Percentiles rank a stretch among this genome's conserved stretches.
Evolutionary conservation across 2,113 vertebrate genomes (phyloP).

Genomic region (Platichthys stellatus): DNA sequence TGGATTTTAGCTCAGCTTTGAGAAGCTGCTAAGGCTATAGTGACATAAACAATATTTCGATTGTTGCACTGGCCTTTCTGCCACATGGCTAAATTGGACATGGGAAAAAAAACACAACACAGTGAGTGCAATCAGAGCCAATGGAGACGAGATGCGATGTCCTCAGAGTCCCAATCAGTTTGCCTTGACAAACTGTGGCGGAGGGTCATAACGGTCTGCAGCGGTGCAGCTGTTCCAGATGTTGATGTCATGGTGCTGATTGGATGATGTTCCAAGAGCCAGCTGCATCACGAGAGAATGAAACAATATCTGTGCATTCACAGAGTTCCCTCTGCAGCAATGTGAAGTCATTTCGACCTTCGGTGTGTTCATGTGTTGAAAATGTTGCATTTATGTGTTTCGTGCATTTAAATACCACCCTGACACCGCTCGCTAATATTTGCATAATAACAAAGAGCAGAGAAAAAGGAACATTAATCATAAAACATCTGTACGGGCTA

Average conservation of each 20-base stretch:
- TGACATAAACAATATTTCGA: not conserved
- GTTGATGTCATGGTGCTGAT: slow-evolving; percentile 61
- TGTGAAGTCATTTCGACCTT: not conserved
- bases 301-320: slow-evolving; percentile 8
- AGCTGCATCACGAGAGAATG: slow-evolving; percentile 51
- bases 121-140: slow-evolving; percentile 66
- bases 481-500: too few relatives aligned
- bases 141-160: slow-evolving; percentile 39
- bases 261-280: slow-evolving; percentile 52
- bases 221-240: slow-evolving; percentile 12
- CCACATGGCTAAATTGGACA: slow-evolving; percentile 2
- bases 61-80: not conserved
- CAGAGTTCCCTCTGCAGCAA: not conserved
- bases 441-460: too few relatives aligned
- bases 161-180: slow-evolving; percentile 52
- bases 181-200: not conserved
- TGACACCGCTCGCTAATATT: too few relatives aligned
- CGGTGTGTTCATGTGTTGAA: not conserved
- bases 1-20: not conserved
- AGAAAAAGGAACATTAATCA: too few relatives aligned
- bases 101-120: not conserved
- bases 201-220: not conserved
- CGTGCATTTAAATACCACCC: too few relatives aligned
- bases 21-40: not conserved
- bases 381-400: too few relatives aligned